Conservation (phyloP, 2,113 vertebrate genomes). For the Apus apus region DNA sequence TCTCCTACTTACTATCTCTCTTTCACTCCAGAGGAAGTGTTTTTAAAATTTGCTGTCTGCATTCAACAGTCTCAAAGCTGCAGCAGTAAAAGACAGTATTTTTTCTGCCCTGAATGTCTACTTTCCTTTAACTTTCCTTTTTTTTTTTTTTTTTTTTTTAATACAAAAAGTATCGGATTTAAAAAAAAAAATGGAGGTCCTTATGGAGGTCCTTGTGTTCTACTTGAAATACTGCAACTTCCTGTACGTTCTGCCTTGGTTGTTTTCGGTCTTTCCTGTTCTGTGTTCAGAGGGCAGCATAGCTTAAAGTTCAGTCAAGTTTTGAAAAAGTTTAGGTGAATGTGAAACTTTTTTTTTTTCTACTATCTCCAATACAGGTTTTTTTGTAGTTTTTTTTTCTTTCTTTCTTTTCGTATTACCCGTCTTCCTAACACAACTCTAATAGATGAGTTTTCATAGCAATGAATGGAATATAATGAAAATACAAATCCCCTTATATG, state of each 20-base stretch:
- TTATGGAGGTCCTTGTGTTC: background rate
- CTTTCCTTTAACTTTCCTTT: background rate
- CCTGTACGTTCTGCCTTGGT: background rate
- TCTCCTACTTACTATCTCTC: background rate
- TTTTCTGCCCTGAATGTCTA: background rate
- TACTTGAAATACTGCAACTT: background rate
- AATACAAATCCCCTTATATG: background rate
- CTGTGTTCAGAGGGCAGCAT: background rate
- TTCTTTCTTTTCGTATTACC: background rate
- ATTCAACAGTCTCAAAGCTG: background rate
- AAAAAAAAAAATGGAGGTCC: background rate
- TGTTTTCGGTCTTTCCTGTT: background rate
- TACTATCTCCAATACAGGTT: background rate
- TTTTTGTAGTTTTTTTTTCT: too few species aligned
- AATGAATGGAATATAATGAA: background rate
- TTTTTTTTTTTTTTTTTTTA: background rate
- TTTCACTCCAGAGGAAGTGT: background rate
- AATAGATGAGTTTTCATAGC: background rate
- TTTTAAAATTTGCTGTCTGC: background rate
- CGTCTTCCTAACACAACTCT: background rate
- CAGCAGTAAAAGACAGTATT: background rate
- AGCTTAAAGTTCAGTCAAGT: background rate
- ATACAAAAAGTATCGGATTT: background rate
- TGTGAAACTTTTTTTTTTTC: background rate
- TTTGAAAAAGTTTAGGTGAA: background rate